Evolutionary conservation across 2,888 invertebrate species (phyloP), one percentile per base, ranked within the genome.

Genomic region (Octodonta nipae): DNA sequence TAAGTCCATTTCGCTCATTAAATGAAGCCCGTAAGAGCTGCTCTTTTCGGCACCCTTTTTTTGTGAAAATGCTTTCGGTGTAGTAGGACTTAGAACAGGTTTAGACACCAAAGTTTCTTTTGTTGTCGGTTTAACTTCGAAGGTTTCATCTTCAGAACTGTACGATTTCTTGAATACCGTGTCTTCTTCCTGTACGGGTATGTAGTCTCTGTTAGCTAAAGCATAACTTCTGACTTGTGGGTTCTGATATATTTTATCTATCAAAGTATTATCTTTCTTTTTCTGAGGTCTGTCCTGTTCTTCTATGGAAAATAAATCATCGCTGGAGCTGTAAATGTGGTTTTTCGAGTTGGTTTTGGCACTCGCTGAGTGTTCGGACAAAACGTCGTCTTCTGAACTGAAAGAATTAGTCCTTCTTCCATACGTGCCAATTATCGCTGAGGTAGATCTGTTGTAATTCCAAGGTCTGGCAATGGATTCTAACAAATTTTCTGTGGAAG

Each of bases 211-310:
- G 24, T 48, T 52, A 10, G 38, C 36, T 15, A 51, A 30, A 2
- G 49, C 54, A 34, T 50, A 50, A 26, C 42, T 46, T 12, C 49
- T 32, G 4, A 52, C 53, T 11, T 44, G 37, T 6, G 50, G 47
- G 34, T 52, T 46, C 14, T 47, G 40, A 29, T 55, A 54, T 30
- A 52, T 52, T 35, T 50, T 52, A 2, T 46, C 50, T 15, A 54
- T 52, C 15, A 51, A 30, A 1, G 54, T 53, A 31, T 53, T 53
- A 35, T 54, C 53, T 13, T 43, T 51, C 33, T 47, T 48, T 26
- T 40, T 46, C 3, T 36, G 42, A 4, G 34, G n/a, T 5, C 26
- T 28, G n/a, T 38, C 40, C 4, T 14, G 15, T 31, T 45, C 49
- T 12, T 47, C 45, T 6, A 43, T 37, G 1, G 41, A 39, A 5